Conservation (phyloP, 2,888 invertebrate genomes). For the Phymatocera aterrima region DNA sequence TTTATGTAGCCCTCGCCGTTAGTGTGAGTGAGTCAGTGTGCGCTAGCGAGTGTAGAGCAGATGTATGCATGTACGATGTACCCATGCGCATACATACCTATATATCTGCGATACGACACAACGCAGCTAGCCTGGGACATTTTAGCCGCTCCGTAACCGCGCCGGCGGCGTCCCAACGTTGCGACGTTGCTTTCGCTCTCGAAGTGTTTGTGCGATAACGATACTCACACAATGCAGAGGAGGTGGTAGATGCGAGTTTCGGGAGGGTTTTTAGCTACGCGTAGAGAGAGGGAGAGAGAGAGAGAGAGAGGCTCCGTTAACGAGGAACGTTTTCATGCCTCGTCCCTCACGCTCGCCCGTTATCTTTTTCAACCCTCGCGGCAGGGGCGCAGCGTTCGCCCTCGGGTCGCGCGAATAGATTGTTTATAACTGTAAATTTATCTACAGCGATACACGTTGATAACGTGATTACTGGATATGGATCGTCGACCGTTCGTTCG, state of each 20-base stretch:
- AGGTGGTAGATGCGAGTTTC: constrained; percentile 11
- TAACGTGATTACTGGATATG: neutral
- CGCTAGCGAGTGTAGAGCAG: neutral
- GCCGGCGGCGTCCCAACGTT: no score
- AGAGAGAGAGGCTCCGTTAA: constrained; percentile 64
- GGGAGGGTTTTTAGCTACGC: constrained; percentile 10
- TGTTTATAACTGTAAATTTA: constrained; percentile 68
- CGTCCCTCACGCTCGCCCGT: constrained; percentile 23
- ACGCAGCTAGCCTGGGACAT: no score
- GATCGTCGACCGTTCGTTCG: no score
- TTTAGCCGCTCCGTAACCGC: no score
- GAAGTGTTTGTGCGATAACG: constrained; percentile 36
- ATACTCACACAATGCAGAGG: constrained; percentile 36
- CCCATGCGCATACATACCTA: no score
- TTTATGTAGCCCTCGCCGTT: neutral
- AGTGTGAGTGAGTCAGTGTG: no score
- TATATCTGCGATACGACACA: neutral
- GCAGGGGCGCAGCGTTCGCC: constrained; percentile 51
- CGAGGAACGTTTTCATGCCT: constrained; percentile 68
- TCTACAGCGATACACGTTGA: no score
- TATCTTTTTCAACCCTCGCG: constrained; percentile 21
- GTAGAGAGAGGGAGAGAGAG: neutral
- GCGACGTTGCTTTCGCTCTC: neutral
- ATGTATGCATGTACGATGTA: neutral
- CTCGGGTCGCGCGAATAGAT: constrained; percentile 70